Percentiles rank a stretch among this genome's conserved stretches.
phyloP scores from a whole-genome alignment of 2,797 vertebrate species.

The Tangara arthus region DNA sequence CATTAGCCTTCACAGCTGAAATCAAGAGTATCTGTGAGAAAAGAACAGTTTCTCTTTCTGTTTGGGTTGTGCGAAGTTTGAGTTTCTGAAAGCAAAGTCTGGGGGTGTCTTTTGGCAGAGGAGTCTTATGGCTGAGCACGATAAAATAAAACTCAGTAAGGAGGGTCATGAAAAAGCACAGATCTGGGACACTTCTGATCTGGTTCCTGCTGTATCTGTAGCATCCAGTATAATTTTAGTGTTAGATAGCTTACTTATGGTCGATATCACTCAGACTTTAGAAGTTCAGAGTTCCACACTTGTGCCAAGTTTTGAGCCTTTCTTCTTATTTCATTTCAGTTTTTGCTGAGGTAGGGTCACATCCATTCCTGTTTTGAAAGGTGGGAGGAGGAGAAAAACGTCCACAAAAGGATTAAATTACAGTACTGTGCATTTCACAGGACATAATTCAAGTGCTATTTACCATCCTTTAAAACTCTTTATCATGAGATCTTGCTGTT shows the following conservation, averaged over 20 bases:
- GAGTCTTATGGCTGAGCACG: neutral
- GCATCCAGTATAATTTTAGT: fast-evolving
- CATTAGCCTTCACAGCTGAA: neutral
- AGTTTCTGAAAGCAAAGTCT: neutral
- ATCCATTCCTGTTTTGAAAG: neutral
- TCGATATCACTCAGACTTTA: neutral
- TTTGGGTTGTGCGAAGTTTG: neutral
- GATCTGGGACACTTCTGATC: neutral
- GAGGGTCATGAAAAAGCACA: neutral
- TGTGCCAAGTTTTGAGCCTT: neutral
- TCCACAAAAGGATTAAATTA: neutral
- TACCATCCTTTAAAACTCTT: neutral
- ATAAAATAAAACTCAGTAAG: neutral
- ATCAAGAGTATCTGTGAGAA: neutral
- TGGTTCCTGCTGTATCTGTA: neutral
- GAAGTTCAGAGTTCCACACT: neutral
- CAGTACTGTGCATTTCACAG: neutral
- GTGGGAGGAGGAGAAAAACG: fast-evolving
- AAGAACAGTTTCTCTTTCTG: neutral
- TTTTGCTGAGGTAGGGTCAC: neutral
- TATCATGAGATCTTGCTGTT: neutral
- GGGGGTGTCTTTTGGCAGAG: neutral
- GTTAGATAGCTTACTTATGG: neutral
- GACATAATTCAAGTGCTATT: neutral
- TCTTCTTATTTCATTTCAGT: neutral